Evolutionary conservation across 2,888 invertebrate species (phyloP).

Genomic region (Micropterix aruncella): DNA sequence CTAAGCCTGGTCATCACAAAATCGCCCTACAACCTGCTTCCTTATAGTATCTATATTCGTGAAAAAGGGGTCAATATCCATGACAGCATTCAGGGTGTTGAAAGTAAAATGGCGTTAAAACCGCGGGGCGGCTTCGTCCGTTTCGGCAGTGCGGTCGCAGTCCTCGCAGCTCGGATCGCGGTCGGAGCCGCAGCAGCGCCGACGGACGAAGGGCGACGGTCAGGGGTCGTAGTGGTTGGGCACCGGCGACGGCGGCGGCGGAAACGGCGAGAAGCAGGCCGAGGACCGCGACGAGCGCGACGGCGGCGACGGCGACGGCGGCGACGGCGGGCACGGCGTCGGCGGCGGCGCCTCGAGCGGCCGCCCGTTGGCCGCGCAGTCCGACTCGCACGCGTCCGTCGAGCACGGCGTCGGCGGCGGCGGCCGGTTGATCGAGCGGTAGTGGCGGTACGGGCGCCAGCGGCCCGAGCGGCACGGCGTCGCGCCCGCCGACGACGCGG

Average conservation of each 20-base stretch:
- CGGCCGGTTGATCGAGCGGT: conserved; percentile 66
- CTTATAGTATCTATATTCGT: too few species aligned
- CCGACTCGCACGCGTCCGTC: conserved; percentile 85
- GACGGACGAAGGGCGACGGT: too few species aligned
- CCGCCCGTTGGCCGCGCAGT: conserved; percentile 32
- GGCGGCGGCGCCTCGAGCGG: conserved; percentile 51
- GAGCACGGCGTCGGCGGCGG: conserved; percentile 93
- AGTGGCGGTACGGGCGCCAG: conserved; percentile 64
- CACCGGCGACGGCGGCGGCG: conserved; percentile 79
- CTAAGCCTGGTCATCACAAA: too few species aligned
- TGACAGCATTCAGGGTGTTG: too few species aligned
- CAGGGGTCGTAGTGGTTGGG: conserved; percentile 21
- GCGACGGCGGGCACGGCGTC: conserved; percentile 55
- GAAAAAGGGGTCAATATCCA: too few species aligned
- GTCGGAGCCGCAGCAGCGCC: too few species aligned
- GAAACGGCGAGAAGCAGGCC: conserved; percentile 65
- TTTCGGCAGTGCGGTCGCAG: too few species aligned
- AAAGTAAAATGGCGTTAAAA: too few species aligned
- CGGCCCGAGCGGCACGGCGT: conserved; percentile 24
- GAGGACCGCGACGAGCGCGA: conserved; percentile 63
- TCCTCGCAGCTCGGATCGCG: too few species aligned
- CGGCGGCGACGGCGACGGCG: conserved; percentile 41
- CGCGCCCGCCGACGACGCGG: conserved; percentile 46
- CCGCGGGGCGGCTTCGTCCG: too few species aligned
- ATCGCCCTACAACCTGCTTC: too few species aligned